Evolutionary conservation across 1,140 invertebrate species (phyloP).

Genomic region (Trinorchestia longiramus): DNA sequence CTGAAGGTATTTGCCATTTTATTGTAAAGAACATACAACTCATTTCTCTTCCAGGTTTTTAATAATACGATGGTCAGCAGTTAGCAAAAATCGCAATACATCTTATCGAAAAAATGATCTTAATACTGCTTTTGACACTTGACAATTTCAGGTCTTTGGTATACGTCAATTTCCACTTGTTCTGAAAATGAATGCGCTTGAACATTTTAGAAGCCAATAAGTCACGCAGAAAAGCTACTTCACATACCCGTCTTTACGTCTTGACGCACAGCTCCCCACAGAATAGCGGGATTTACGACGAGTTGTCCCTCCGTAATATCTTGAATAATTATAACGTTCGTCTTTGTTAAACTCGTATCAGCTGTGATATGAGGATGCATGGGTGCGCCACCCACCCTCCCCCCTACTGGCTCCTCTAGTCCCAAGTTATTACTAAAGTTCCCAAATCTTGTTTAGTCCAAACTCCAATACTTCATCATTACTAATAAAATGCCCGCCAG

Average conservation of each 20-base stretch:
- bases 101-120: background rate
- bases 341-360: slow-evolving; percentile 52
- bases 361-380: slow-evolving; percentile 46
- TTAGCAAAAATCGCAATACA: background rate
- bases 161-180: background rate
- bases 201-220: background rate
- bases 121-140: background rate
- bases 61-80: background rate
- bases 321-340: slow-evolving; percentile 55
- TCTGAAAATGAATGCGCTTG: background rate
- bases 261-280: background rate
- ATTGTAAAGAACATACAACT: background rate
- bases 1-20: background rate
- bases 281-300: slow-evolving; percentile 21
- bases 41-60: background rate
- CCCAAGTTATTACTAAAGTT: slow-evolving; percentile 51
- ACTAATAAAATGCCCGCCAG: slow-evolving; percentile 27
- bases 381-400: background rate
- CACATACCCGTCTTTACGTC: background rate
- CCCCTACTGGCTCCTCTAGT: background rate
- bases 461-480: slow-evolving; percentile 44
- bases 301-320: slow-evolving; percentile 50
- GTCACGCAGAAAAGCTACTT: background rate
- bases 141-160: background rate
- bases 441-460: slow-evolving; percentile 41